Evolutionary conservation across 2,888 invertebrate genomes (phyloP), one percentile per base, ranked within the genome.

Genomic region (Thalpophila matura): DNA sequence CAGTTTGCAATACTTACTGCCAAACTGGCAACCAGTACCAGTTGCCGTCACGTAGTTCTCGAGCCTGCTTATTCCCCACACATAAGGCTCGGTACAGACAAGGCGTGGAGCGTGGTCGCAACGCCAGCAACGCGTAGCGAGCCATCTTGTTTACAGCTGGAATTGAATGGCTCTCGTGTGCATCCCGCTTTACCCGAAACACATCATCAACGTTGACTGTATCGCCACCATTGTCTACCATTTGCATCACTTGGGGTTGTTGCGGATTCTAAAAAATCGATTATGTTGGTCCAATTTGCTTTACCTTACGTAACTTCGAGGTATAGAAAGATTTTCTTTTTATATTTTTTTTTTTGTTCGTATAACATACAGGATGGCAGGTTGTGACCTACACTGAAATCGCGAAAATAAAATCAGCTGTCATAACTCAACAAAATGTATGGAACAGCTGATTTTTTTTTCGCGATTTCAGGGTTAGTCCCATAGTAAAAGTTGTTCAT

Each of bases 1-100:
- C n/a, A n/a, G 6, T 24, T 4, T 6, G 5, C 2, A 50, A 26
- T 66, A 91, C 91, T 91, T 93, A 97, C 97, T 97, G 97, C 97
- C 97, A 97, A 67, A 97, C 94, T 0, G 97, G 97, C 58, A 97
- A 89, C 96, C 97, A 97, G 74, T 97, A 95, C 84, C 96, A 96
- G 61, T 96, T 96, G 7, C 91, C 94, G 58, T 96, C 96, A 0
- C 87, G 84, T 50, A 96, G 85, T 22, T 87, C 88, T 62, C 96
- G 95, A 0, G 96, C 96, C 74, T 93, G 95, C 76, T 94, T 96
- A 82, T 97, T 97, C 49, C 97, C 96, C 45, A 96, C 95, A 83
- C 97, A 97, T 22, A 97, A 88, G 1, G 95, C 90, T 66, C 96
- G 95, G 45, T 96, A 95, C 31, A 97, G 88, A 81, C 97, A 97